Evolutionary conservation across 2,888 invertebrate species (phyloP).

Genomic region (Marasmarcha lunaedactyla): DNA sequence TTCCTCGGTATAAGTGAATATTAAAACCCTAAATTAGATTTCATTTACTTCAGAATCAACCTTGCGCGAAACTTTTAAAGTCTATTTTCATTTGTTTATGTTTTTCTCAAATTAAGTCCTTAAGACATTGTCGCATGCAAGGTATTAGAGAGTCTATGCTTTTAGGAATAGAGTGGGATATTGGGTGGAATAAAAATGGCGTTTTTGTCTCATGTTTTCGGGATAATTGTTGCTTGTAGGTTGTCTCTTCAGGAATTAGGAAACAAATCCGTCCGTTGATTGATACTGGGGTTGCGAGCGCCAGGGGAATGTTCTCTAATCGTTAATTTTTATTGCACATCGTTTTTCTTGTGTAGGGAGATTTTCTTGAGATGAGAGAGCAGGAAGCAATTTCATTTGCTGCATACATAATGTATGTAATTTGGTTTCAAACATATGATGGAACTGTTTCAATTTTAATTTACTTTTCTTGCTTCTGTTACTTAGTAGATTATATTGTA

Average conservation of each 20-base stretch:
- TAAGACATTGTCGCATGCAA: constrained; percentile 15
- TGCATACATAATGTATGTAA: no score
- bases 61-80: constrained; percentile 24
- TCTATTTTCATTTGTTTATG: constrained; percentile 21
- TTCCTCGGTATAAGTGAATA: constrained; percentile 62
- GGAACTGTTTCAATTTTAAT: no score
- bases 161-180: constrained; percentile 23
- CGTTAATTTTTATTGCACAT: constrained; percentile 51
- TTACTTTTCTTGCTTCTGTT: no score
- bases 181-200: constrained; percentile 14
- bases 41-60: constrained; percentile 20
- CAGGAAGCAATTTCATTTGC: neutral
- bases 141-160: constrained; percentile 23
- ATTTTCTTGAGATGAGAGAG: neutral
- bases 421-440: no score
- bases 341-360: constrained; percentile 20
- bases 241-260: constrained; percentile 63
- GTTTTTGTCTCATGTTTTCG: constrained; percentile 30
- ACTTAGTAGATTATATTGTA: no score
- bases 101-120: constrained; percentile 31
- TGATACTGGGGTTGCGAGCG: constrained; percentile 41
- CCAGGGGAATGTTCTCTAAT: constrained; percentile 23
- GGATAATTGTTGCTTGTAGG: constrained; percentile 65
- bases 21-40: constrained; percentile 52
- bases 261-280: constrained; percentile 61